phyloP scores from a whole-genome alignment of 2,888 invertebrate species.

The Archips crataeganus region DNA sequence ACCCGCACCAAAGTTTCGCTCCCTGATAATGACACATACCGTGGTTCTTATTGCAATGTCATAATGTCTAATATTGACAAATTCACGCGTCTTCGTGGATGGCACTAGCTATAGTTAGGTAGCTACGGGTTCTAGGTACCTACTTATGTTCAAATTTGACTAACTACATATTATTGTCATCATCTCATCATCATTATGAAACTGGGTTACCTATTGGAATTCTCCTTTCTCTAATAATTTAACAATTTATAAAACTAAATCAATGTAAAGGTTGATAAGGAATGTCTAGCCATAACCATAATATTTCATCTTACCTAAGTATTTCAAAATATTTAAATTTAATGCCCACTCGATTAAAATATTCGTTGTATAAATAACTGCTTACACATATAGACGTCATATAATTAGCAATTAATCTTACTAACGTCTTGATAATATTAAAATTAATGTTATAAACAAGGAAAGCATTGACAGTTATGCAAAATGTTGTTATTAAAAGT shows the following conservation, averaged over 20 bases:
- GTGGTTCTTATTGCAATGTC: too few species aligned
- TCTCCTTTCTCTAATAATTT: background rate
- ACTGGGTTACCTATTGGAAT: too few species aligned
- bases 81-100: too few species aligned
- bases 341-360: constrained; percentile 10
- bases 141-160: too few species aligned
- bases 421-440: constrained; percentile 22
- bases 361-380: constrained; percentile 13
- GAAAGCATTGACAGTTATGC: constrained; percentile 19
- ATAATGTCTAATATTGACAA: too few species aligned
- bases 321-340: constrained; percentile 4
- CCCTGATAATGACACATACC: too few species aligned
- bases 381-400: constrained; percentile 2
- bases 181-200: too few species aligned
- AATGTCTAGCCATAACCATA: background rate
- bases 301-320: background rate
- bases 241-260: background rate
- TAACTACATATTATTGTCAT: too few species aligned
- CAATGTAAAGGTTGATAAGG: background rate
- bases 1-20: too few species aligned
- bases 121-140: too few species aligned
- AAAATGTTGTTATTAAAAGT: constrained; percentile 21
- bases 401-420: constrained; percentile 26
- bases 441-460: constrained; percentile 26
- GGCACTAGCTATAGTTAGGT: too few species aligned